Base-by-base conservation (phyloP, 2,888 invertebrate species). In the Lamproptera curius region DNA sequence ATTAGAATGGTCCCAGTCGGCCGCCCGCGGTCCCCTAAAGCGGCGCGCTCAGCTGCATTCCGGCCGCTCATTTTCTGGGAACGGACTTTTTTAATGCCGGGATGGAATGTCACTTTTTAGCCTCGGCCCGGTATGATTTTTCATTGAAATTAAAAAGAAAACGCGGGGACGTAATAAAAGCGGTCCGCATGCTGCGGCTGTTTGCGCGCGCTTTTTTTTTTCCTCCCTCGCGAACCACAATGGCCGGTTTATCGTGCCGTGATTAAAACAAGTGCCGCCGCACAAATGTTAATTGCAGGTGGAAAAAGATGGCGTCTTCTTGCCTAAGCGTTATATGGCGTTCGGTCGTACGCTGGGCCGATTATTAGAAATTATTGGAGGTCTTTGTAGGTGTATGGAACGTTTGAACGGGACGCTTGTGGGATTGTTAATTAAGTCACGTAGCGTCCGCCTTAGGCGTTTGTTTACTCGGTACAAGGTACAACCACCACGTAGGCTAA, bases 81-180 rank as follows among this genome's bases (percentile, higher is more conserved):
- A 81, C 74, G 28, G 64, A 60, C 61, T 57, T 69, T 71, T 73
- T 73, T 76, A 76, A 78, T 70, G 68, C 67, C 60, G 59, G 61
- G 59, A 60, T 62, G 76, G 82, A 78, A 85, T 80, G 76, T 61
- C 65, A 64, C 70, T 74, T 81, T 77, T 78, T 82, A 59, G 57
- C 60, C 62, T 59, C 68, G 65, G n/a, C 67, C 67, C 67, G 62
- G 68, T 75, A 81, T 74, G 80, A 84, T 76, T 81, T 80, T 82
- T 83, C 83, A 83, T 81, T 83, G 76, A 81, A 85, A 71, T 77
- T 73, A 67, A 70, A 71, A 77, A 77, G 79, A 72, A 71, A 77
- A 74, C 70, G 72, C 59, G 59, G 48, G 58, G 58, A 61, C 55
- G 54, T 66, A 70, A 73, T 76, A 77, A 80, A 76, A 72, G 68